Evolutionary conservation across 2,888 invertebrate genomes (phyloP).

Genomic region (Lycia hirtaria): DNA sequence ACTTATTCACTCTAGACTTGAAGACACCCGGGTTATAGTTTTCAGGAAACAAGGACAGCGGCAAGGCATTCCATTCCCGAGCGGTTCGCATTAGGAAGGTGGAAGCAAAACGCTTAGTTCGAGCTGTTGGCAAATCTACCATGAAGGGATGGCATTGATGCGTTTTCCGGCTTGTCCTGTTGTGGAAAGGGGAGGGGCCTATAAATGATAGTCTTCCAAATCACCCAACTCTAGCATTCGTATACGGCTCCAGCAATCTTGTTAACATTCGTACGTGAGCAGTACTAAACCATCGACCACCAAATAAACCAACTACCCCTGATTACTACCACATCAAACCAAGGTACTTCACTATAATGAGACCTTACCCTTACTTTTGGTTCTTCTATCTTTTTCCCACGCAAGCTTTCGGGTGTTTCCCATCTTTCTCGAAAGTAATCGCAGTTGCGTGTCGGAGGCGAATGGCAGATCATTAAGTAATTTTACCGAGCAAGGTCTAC

Average conservation of each 20-base stretch:
- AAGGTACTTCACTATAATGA: constrained; percentile 38
- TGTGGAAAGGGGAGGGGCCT: too few species aligned
- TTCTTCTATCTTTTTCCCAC: constrained; percentile 16
- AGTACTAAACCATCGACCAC: constrained; percentile 17
- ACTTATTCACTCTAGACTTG: too few species aligned
- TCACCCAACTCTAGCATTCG: constrained; percentile 3
- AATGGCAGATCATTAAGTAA: constrained; percentile 58
- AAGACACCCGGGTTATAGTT: too few species aligned
- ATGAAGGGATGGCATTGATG: too few species aligned
- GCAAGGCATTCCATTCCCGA: too few species aligned
- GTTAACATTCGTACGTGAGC: constrained; percentile 23
- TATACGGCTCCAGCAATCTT: constrained; percentile 4
- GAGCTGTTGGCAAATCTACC: too few species aligned
- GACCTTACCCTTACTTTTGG: constrained; percentile 27
- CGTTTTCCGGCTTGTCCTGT: too few species aligned
- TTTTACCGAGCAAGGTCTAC: constrained; percentile 51
- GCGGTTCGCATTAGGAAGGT: too few species aligned
- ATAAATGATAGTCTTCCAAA: constrained; percentile 8
- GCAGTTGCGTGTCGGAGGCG: constrained; percentile 47
- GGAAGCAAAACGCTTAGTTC: too few species aligned
- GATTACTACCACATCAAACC: constrained; percentile 41
- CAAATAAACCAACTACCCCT: constrained; percentile 29
- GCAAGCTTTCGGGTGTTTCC: background rate
- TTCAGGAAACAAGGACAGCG: too few species aligned
- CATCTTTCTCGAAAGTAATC: constrained; percentile 38